A percentile compares a stretch with the other conserved stretches of the same genome.
Evolutionary conservation across 1,140 invertebrate species (phyloP).

Genomic region (Phymorhynchus buccinoides): DNA sequence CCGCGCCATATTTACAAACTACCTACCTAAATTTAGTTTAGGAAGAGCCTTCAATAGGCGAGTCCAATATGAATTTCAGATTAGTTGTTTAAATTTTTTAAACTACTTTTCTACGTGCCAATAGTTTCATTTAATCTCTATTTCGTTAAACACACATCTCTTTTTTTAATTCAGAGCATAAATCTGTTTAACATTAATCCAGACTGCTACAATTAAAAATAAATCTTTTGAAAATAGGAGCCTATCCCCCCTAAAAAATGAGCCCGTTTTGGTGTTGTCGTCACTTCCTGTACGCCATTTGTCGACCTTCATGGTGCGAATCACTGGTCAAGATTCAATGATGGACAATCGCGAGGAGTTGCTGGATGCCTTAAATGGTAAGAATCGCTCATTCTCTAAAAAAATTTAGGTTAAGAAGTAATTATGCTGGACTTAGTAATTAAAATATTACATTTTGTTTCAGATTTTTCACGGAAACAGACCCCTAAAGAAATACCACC

Average conservation of each 20-base stretch:
- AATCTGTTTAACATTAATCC: too few species aligned
- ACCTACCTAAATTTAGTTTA: slow-evolving; percentile 16
- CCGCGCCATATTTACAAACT: slow-evolving; percentile 35
- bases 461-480: slow-evolving; percentile 87
- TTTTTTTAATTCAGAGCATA: too few species aligned
- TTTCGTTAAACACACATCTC: too few species aligned
- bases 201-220: too few species aligned
- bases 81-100: not conserved
- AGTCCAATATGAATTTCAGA: not conserved
- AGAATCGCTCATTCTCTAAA: slow-evolving; percentile 29
- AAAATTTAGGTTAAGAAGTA: not conserved
- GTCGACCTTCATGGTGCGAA: slow-evolving; percentile 54
- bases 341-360: slow-evolving; percentile 70
- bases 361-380: slow-evolving; percentile 67
- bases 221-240: too few species aligned
- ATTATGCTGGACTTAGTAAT: slow-evolving; percentile 6
- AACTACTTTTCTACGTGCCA: too few species aligned
- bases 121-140: too few species aligned
- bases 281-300: slow-evolving; percentile 61
- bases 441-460: slow-evolving; percentile 41
- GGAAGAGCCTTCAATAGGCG: slow-evolving; percentile 21
- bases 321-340: slow-evolving; percentile 47
- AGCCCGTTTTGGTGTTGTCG: slow-evolving; percentile 29
- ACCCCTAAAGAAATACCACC: slow-evolving; percentile 86
- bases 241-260: not conserved